Conservation (phyloP, 2,797 vertebrate genomes). For the Lophotriccus pileatus region DNA sequence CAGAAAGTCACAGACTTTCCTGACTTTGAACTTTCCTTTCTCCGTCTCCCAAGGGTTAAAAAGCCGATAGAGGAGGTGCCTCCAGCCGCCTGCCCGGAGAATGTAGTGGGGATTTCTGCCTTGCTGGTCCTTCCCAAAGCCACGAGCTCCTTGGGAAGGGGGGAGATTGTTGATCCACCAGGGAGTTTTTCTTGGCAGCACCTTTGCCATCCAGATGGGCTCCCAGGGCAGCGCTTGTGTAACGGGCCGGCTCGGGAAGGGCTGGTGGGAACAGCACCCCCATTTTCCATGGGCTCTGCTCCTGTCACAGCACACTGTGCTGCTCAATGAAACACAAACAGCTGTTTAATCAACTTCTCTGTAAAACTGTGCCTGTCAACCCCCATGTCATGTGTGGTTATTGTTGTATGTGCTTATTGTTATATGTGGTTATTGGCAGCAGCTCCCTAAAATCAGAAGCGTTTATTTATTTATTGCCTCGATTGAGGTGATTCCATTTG, state of each 20-base stretch:
- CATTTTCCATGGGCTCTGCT: background rate
- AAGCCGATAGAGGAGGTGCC: background rate
- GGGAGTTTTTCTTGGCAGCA: constrained; percentile 67
- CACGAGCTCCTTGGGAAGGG: constrained; percentile 42
- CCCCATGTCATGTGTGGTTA: background rate
- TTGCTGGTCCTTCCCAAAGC: constrained; percentile 22
- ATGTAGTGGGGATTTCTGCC: background rate
- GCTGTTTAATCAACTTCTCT: background rate
- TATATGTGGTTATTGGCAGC: background rate
- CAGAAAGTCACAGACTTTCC: background rate
- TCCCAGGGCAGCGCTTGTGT: constrained; percentile 48
- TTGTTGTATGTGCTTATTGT: background rate
- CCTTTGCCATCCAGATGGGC: constrained; percentile 56
- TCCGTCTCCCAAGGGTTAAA: constrained; percentile 7
- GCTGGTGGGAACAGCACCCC: background rate
- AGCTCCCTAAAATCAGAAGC: background rate
- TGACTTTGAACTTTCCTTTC: background rate
- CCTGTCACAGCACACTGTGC: background rate
- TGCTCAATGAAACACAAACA: background rate
- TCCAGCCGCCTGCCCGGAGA: background rate
- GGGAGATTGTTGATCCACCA: constrained; percentile 43
- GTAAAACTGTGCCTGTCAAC: background rate
- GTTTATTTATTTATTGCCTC: background rate
- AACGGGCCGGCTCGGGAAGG: constrained; percentile 43
- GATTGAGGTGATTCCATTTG: background rate